A percentile compares a stretch with the other conserved stretches of the same genome.
Evolutionary conservation across 2,797 vertebrate genomes (phyloP).

Genomic region (Pangasius djambal): DNA sequence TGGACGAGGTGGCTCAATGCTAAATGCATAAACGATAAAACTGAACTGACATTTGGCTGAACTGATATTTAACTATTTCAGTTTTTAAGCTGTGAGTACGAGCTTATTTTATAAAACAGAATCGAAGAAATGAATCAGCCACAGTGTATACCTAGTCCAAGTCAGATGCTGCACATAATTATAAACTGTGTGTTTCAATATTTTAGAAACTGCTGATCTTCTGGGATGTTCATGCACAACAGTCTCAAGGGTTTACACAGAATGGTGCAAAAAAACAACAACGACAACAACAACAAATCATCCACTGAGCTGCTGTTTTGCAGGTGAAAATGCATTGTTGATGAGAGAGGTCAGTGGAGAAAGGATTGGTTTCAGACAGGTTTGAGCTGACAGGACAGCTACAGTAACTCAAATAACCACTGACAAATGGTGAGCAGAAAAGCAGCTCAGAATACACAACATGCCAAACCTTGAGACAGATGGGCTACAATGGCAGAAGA

Average conservation of each 20-base stretch:
- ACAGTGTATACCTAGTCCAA: neutral
- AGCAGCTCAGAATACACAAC: neutral
- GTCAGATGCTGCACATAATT: neutral
- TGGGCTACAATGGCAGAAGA: neutral
- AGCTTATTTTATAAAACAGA: neutral
- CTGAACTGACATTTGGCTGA: neutral
- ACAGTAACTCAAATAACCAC: neutral
- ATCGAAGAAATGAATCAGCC: neutral
- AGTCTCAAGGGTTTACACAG: neutral
- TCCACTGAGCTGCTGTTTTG: neutral
- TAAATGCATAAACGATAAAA: neutral
- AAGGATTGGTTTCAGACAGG: neutral
- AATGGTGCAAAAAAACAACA: neutral
- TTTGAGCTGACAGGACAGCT: neutral
- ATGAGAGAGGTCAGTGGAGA: neutral
- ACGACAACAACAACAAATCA: no score
- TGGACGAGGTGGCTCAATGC: neutral
- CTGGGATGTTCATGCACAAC: neutral
- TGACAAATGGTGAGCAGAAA: neutral
- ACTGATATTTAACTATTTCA: neutral
- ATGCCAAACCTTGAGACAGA: neutral
- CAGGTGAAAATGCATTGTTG: neutral
- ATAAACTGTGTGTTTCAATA: neutral
- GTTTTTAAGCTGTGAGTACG: neutral
- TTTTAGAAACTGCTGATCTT: conserved; percentile 1